phyloP scores from a whole-genome alignment of 2,888 invertebrate genomes.

The Mesorhabditis sp. region DNA sequence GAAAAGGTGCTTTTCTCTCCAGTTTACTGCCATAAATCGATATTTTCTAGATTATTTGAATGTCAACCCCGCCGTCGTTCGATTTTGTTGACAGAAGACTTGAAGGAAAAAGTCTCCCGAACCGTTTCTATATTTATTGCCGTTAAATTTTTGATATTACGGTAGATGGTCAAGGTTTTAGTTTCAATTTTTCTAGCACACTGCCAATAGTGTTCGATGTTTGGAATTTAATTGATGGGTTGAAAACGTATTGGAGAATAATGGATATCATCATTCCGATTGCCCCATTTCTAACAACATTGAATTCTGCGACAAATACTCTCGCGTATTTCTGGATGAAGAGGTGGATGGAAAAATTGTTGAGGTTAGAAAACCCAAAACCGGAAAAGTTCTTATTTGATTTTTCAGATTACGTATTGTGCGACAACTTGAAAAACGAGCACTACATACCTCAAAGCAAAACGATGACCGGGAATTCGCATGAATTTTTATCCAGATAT shows the following conservation, averaged over 20 bases:
- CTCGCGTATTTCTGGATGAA: slow-evolving; percentile 53
- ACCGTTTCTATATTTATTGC: slow-evolving; percentile 55
- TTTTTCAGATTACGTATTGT: too few relatives aligned
- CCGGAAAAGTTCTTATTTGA: too few relatives aligned
- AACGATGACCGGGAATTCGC: too few relatives aligned
- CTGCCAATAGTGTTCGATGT: slow-evolving; percentile 55
- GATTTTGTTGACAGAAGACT: slow-evolving; percentile 44
- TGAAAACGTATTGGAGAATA: slow-evolving; percentile 46
- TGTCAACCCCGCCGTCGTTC: slow-evolving; percentile 47
- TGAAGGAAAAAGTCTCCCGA: slow-evolving; percentile 48
- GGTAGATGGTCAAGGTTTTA: slow-evolving; percentile 18
- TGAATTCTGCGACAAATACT: slow-evolving; percentile 54
- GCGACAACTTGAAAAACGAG: too few relatives aligned
- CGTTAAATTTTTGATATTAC: slow-evolving; percentile 50
- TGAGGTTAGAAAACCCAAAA: too few relatives aligned
- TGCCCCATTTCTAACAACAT: slow-evolving; percentile 51
- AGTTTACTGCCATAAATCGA: neutral
- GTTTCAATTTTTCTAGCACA: slow-evolving; percentile 26
- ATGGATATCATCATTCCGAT: slow-evolving; percentile 48
- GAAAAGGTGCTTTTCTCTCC: slow-evolving; percentile 34
- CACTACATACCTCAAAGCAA: too few relatives aligned
- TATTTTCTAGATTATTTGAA: slow-evolving; percentile 46
- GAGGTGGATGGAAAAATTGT: neutral
- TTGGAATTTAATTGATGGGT: slow-evolving; percentile 51
- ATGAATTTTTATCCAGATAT: too few relatives aligned